Base-by-base conservation (phyloP, 2,797 vertebrate species). In the Catostomus latipinnis region DNA sequence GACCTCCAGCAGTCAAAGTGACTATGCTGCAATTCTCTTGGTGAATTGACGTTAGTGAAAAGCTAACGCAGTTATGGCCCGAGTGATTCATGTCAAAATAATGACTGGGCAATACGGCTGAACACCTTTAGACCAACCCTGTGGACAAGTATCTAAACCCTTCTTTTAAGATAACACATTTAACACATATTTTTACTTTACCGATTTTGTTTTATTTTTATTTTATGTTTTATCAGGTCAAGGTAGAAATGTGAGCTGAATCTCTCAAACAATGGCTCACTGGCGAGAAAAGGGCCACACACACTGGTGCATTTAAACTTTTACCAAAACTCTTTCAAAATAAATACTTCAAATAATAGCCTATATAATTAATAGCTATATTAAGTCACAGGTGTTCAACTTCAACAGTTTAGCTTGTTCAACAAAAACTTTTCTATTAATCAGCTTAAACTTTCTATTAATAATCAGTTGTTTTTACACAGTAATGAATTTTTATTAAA, bases 1-100 rank as follows among this genome's bases (percentile, higher is more conserved):
- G 92, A 92, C 89, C 93, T 85, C 91, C 93, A 93, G 90, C 88
- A 88, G 93, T 87, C 89, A 91, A 86, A 45, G 88, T 69, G 83
- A 87, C 85, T 86, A 89, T 90, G 88, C 90, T 90, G 90, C 90
- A 90, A 89, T 89, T 86, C 89, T 91, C 87, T 90, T 82, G 63
- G 82, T 86, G 85, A 88, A 91, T 78, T 67, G 88, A 83, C 87
- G 80, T 88, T 86, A 80, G 86, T 88, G 86, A 87, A 83, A 81
- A 80, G 79, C 77, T 76, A 83, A 84, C 53, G 72, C 76, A 77
- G 89, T 93, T 91, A 93, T 91, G 89, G 88, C 90, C 93, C 87
- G 89, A 92, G 88, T 90, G 87, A 85, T 90, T 88, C 86, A 87
- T 82, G 89, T 90, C 90, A 92, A 93, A 57, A 88, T 89, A 90